These are phyloP conservation scores for Paramisgurnus dabryanus DNA, from an alignment of 2,113 vertebrate species.

Conservation along the genomic window DNA sequence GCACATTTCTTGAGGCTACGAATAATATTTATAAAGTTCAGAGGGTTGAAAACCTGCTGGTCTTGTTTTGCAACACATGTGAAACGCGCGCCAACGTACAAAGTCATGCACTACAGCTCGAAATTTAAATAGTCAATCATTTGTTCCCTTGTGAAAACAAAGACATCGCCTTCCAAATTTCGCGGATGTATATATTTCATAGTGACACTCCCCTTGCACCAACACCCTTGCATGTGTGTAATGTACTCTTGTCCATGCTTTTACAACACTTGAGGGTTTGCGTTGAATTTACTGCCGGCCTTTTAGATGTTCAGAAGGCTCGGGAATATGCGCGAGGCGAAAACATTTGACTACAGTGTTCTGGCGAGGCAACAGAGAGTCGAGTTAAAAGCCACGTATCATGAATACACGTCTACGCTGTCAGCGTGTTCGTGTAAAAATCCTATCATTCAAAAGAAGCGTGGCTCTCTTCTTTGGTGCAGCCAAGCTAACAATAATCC, in stretches of 20 bases:
- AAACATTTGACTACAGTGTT: neutral
- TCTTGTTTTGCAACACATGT: neutral
- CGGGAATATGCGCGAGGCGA: neutral
- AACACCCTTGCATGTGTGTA: neutral
- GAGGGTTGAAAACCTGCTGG: too few relatives aligned
- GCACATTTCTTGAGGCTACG: too few relatives aligned
- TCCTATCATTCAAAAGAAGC: neutral
- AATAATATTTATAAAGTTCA: too few relatives aligned
- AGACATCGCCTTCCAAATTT: neutral
- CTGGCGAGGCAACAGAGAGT: neutral
- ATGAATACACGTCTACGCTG: neutral
- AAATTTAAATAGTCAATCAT: constrained; percentile 17
- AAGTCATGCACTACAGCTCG: neutral
- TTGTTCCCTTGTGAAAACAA: neutral
- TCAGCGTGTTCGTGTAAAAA: neutral
- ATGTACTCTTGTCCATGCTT: neutral
- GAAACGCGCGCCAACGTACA: neutral
- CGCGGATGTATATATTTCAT: neutral
- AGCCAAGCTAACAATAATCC: constrained; percentile 59
- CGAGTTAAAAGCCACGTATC: neutral
- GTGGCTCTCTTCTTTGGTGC: neutral
- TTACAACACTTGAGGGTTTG: constrained; percentile 27
- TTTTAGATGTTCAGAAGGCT: constrained; percentile 16
- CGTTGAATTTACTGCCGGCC: neutral
- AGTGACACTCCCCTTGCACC: neutral